Conservation (phyloP, 2,113 vertebrate species). For the Megaptera novaeangliae region DNA sequence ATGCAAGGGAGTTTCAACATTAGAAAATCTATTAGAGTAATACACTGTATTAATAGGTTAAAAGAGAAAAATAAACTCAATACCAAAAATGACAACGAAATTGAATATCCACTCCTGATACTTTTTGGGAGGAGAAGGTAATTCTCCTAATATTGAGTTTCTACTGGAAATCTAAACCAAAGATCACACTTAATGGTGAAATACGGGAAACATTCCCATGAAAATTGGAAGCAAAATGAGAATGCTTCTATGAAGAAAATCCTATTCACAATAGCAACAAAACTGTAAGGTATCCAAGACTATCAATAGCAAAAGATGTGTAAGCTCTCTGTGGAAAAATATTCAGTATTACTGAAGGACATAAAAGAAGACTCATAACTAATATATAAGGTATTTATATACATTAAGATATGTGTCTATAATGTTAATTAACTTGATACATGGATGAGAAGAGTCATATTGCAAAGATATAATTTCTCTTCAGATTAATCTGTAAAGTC, state of each 20-base stretch:
- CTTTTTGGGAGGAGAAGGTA: background rate
- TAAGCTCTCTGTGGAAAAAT: background rate
- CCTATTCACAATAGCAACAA: background rate
- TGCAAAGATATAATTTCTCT: background rate
- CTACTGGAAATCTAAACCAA: background rate
- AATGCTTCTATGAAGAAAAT: background rate
- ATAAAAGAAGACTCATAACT: background rate
- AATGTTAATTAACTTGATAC: background rate
- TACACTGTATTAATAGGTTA: background rate
- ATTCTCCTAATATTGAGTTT: background rate
- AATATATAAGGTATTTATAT: background rate
- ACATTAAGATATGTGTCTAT: background rate
- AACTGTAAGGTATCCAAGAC: background rate
- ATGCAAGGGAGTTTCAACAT: background rate
- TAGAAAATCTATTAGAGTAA: background rate
- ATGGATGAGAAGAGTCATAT: background rate
- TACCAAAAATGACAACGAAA: background rate
- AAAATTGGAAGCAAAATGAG: background rate
- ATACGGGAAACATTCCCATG: background rate
- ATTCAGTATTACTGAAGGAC: background rate
- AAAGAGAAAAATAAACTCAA: background rate
- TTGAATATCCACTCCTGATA: background rate
- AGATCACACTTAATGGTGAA: background rate
- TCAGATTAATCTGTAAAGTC: background rate
- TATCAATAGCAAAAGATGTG: background rate